Base-by-base conservation (phyloP, 2,888 invertebrate genomes). In the Tipula helvola region DNA sequence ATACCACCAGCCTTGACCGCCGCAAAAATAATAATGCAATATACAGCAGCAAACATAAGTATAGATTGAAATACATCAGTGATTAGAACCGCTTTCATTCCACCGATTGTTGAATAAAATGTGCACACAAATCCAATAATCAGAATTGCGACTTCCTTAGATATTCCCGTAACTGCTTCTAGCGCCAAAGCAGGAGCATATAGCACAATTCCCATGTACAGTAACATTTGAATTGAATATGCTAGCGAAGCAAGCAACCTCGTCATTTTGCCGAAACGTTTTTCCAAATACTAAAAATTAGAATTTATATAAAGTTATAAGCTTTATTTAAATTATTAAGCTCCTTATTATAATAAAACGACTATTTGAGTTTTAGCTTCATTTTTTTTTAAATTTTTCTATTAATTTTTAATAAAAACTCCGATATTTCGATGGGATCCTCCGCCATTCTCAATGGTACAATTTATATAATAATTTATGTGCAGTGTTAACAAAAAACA, bases 111-210 rank as follows among this genome's bases (percentile, higher is more conserved):
- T 0, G 97, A 96, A 89, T 97, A 97, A 90, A 97, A 96, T 0
- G 97, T 96, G 90, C 97, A 97, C 3, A 95, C 96, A 85, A 96
- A 89, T 92, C 93, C 96, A 87, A 96, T 95, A 0, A 94, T 93
- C 87, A 97, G 90, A 88, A 97, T 96, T 0, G 97, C 96, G 88
- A 94, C 92, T 41, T 94, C 90, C 91, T 95, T 94, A 87, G 94
- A 94, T 7, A 97, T 91, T n/a, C 96, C 96, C 0, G 97, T 97
- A 42, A 97, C 95, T 1, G 98, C 94, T 90, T 96, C 96, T 28
- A 99, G 91, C 0, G 98, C 98, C 88, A 99, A 93, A 0, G 98
- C 96, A 1, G 99, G 98, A 0, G 98, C 98, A 91, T 97, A 99
- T 8, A 99, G 92, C 18, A 98, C 98, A 89, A 99, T 96, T 0